Base-by-base conservation (phyloP, 2,888 invertebrate genomes). In the Uropetala carovei region DNA sequence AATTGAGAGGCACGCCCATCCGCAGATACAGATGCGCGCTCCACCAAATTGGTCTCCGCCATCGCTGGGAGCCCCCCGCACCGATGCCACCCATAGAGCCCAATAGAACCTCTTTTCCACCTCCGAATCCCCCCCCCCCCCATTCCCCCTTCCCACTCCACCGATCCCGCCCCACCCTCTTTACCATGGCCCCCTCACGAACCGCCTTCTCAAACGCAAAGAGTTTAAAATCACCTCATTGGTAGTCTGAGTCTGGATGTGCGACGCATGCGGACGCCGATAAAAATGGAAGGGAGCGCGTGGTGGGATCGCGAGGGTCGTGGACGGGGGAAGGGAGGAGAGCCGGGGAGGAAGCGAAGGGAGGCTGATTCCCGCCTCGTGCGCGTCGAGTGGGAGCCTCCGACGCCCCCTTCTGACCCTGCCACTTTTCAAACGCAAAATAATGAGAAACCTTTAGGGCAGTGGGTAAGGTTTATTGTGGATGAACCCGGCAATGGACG, bases 161-260 rank as follows among this genome's bases (percentile, higher is more conserved):
- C 13, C 56, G 18, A 13, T 30, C 83, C 83, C 83, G 13, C 83
- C 18, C 30, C 18, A 43, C 43, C 43, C 43, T 43, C 43, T 43
- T 43, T 43, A n/a, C n/a, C 68, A n/a, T 13, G 18, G 64, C n/a
- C 16, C 64, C 64, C 64, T 16, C 64, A 64, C 64, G 64, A 43
- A 43, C 43, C 75, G 75, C 86, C 86, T 30, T 27, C 27, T 30
- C 30, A 59, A 18, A 58, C 85, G 58, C 58, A 27, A 59, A 60
- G 86, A 86, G 86, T 86, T 86, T 86, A 86, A 86, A 86, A 86
- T 86, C 86, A 86, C 86, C 86, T 86, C 86, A 86, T 86, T 86
- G 86, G 86, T 86, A 86, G 86, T 86, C 86, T 14, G 60, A 18
- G 86, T 27, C 86, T 7, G 86, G 58, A 43, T 58, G 59, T 27